Percentiles rank a stretch among this genome's conserved stretches.
phyloP scores from a whole-genome alignment of 2,113 vertebrate species.

The Otolemur garnettii region DNA sequence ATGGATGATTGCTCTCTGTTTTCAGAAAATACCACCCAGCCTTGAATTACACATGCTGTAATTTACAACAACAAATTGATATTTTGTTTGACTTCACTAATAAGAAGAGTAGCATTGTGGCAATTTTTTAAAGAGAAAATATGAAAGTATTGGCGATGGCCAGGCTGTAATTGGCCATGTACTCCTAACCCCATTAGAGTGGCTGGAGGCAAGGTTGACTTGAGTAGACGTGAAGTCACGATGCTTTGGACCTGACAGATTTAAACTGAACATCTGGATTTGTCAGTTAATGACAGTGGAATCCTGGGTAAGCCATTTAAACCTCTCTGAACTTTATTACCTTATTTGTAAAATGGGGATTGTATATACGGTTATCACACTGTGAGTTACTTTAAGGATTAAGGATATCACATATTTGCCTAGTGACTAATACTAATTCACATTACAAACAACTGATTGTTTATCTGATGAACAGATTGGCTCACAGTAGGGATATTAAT shows the following conservation, averaged over 20 bases:
- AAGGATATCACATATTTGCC: not conserved
- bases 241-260: conserved; percentile 2
- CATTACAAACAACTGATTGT: not conserved
- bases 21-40: conserved; percentile 69
- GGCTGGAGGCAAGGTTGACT: not conserved
- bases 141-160: not conserved
- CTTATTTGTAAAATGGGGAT: conserved; percentile 50
- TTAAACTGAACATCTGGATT: not conserved
- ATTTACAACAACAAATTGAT: conserved; percentile 42
- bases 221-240: not conserved
- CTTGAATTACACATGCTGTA: conserved; percentile 30
- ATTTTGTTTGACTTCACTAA: conserved; percentile 44
- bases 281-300: not conserved
- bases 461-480: not conserved
- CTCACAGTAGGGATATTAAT: not conserved
- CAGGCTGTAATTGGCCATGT: not conserved
- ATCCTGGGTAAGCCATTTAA: conserved; percentile 15
- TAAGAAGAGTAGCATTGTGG: conserved; percentile 14
- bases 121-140: not conserved
- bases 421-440: not conserved
- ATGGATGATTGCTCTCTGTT: conserved; percentile 12
- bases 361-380: not conserved
- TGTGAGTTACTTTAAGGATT: conserved; percentile 24
- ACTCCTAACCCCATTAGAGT: not conserved
- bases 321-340: conserved; percentile 36